Conservation (phyloP, 92 coral and sea anemone species). For the Porites rus region DNA sequence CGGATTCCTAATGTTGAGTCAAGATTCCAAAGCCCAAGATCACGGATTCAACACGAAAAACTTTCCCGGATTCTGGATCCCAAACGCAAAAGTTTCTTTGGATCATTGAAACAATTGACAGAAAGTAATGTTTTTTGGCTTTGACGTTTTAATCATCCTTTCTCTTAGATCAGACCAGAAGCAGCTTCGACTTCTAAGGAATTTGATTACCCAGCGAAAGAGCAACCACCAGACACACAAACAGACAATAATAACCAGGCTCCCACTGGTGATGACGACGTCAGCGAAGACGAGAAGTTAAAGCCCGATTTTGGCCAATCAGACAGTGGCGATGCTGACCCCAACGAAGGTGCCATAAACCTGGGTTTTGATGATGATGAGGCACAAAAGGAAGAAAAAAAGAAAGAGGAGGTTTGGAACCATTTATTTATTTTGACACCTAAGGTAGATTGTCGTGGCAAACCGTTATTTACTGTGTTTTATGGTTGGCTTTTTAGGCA, state of each 20-base stretch:
- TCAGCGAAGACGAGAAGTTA: not conserved
- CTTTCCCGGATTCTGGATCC: too few relatives aligned
- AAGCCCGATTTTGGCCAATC: constrained; percentile 40
- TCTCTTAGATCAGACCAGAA: constrained; percentile 28
- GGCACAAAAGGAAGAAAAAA: not conserved
- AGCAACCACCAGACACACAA: not conserved
- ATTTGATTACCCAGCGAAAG: constrained; percentile 1
- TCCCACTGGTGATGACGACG: not conserved
- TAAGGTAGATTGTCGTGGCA: not conserved
- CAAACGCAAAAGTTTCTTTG: not conserved
- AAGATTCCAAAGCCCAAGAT: too few relatives aligned
- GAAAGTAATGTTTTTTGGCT: not conserved
- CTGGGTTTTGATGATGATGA: constrained; percentile 34
- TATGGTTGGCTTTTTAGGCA: not conserved
- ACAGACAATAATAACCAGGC: constrained; percentile 18
- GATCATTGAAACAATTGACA: not conserved
- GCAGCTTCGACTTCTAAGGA: not conserved
- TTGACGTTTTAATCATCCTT: not conserved
- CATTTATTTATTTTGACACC: not conserved
- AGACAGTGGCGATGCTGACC: constrained; percentile 18
- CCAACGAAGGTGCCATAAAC: constrained; percentile 34
- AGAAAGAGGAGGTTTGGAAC: constrained; percentile 24
- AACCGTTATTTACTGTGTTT: not conserved
- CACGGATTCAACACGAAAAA: too few relatives aligned
- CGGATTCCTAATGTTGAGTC: too few relatives aligned